Evolutionary conservation across 2,113 vertebrate genomes (phyloP), one percentile per base, ranked within the genome.

Genomic region (Alligator mississippiensis): DNA sequence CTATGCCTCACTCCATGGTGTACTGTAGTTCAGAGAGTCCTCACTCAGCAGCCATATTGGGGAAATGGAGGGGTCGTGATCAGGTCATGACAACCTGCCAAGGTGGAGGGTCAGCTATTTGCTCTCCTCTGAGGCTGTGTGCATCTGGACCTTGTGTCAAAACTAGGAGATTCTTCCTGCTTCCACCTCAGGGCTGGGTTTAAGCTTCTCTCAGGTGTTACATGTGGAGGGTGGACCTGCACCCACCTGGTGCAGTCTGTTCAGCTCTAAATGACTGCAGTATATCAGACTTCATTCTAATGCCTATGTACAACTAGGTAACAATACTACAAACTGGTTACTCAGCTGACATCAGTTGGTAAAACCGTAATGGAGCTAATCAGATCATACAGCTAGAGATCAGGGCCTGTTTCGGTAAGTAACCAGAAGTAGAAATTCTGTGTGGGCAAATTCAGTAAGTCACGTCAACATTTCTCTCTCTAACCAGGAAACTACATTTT

Each of bases 401-500:
- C n/a, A 30, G 66, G n/a, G 16, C n/a, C 66, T 68, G 17, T 68
- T 16, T 17, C 64, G n/a, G 12, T 12, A 38, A 34, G 5, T 34
- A 38, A n/a, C 30, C 68, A n/a, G 7, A 12, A 38, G 30, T 70
- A 17, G 18, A 11, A 6, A 34, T 5, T 3, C 6, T n/a, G 68
- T 70, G 18, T 17, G 68, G 28, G n/a, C 13, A n/a, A 72, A 91
- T 0, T 47, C 80, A 77, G 57, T 70, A 5, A 83, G 78, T 63
- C 27, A 18, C 2, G 28, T 47, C 90, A 86, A 84, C 72, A 8
- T 25, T 27, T 86, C 19, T 60, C 14, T n/a, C 17, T 82, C 9
- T 82, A 90, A 86, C 4, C 59, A 91, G 85, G 84, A 92, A 90
- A 85, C 85, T 91, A 89, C 80, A 47, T 88, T 94, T 84, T 85